Base-by-base conservation (phyloP, 1,140 invertebrate species). In the Maconellicoccus hirsutus region DNA sequence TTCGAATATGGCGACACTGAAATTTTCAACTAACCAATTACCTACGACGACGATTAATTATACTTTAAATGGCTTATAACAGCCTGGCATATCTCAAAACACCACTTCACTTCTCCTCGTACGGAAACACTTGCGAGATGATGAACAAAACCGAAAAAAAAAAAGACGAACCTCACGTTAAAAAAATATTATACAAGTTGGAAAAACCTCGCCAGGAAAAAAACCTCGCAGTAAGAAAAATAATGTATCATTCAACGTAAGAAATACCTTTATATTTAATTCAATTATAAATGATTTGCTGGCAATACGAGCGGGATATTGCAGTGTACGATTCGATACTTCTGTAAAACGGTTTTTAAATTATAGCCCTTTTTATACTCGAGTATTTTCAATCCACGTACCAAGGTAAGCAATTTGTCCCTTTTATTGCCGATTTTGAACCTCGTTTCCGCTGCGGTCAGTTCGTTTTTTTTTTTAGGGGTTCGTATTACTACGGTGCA, bases 261-360 rank as follows among this genome's bases (percentile, higher is more conserved):
- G 42, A 52, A 52, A 52, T 52, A 52, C 42, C 42, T 52, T 52
- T 52, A 52, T 52, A 52, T 52, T 52, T 52, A 52, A 52, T 52
- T 52, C 42, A 52, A 52, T 52, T 52, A 52, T 52, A 52, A 52
- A 52, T 52, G 42, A 52, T 52, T 52, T 52, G 42, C 42, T 52
- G 42, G 42, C 42, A 16, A 52, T 52, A 52, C n/a, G 42, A 52
- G 42, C 42, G 42, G 42, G 42, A 52, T 52, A 52, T 52, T 52
- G n/a, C 42, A 52, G 42, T 52, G 6, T 52, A 19, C 42, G 42
- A 52, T 52, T 52, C 42, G 42, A 52, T 52, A 52, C 42, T 52
- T 19, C 6, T 52, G 42, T 52, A 52, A 52, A 52, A 52, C 42
- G 42, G 12, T 52, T 52, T 52, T 52, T 52, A 52, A 52, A 52